phyloP scores from a whole-genome alignment of 2,797 vertebrate species.

The Bradypus variegatus region DNA sequence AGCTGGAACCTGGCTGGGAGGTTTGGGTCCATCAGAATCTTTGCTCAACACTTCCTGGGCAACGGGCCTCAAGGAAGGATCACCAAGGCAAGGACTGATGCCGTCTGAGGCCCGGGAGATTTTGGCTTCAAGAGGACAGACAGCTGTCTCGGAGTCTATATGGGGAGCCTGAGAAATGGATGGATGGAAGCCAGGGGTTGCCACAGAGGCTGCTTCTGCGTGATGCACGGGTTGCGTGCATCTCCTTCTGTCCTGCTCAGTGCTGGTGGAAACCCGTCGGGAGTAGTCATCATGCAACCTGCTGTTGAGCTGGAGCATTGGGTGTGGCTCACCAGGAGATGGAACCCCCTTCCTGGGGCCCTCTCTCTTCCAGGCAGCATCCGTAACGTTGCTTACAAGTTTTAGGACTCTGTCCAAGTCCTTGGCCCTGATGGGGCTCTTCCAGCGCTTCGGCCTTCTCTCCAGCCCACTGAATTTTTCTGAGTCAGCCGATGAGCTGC shows the following conservation, averaged over 20 bases:
- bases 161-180: not conserved
- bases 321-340: conserved; percentile 56
- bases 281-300: conserved; percentile 94
- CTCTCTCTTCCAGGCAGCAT: conserved; percentile 77
- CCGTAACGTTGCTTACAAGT: conserved; percentile 85
- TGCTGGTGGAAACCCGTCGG: conserved; percentile 80
- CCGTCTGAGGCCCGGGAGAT: conserved; percentile 18
- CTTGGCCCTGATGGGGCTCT: conserved; percentile 78
- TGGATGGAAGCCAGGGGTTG: conserved; percentile 18
- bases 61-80: conserved; percentile 30
- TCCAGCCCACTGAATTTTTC: conserved; percentile 66
- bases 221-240: conserved; percentile 69
- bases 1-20: conserved; percentile 25
- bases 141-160: conserved; percentile 33
- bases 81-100: not conserved
- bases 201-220: conserved; percentile 35
- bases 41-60: conserved; percentile 65
- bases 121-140: conserved; percentile 38
- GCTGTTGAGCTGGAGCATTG: conserved; percentile 72
- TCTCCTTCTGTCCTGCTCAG: conserved; percentile 75
- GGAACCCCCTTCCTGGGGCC: conserved; percentile 34
- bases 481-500: conserved; percentile 73
- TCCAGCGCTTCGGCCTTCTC: conserved; percentile 71
- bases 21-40: conserved; percentile 40
- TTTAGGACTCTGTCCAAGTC: conserved; percentile 82